Base-by-base conservation (phyloP, 2,797 vertebrate genomes). In the Leuciscus waleckii region DNA sequence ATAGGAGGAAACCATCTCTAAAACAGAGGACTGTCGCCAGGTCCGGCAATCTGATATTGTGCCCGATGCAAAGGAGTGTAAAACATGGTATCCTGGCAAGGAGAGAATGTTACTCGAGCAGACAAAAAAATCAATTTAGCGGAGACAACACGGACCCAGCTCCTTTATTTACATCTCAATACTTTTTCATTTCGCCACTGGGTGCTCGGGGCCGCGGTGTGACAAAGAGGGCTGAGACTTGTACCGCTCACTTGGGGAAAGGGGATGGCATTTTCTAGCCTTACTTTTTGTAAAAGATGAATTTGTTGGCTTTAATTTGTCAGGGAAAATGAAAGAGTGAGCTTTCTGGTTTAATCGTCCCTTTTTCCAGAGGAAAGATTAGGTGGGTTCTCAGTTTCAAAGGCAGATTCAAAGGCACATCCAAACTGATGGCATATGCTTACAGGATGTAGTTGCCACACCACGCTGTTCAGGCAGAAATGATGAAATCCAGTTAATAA, bases 101-200 rank as follows among this genome's bases (percentile, higher is more conserved):
- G n/a, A 82, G 77, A 65, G 54, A 68, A 39, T 61, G 54, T 88
- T 79, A 65, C 46, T 77, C 81, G 79, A 84, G 79, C 86, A 86
- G 79, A 89, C 65, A 85, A 83, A 88, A 84, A 90, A 91, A 90
- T 89, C 89, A 89, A 90, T 90, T 88, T 87, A 85, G 65, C 67
- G 23, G 87, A 88, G 80, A 88, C 84, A 87, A 79, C 74, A 49
- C 39, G 23, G 68, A 73, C 65, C 81, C 76, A 58, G 81, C 85
- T 71, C 83, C 68, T 78, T 86, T 89, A 89, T 91, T 91, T 89
- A 90, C 88, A 91, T 89, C 87, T 89, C 77, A 85, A 79, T 89
- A 87, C 61, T 84, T 90, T 89, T 87, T 83, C 84, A 87, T 86
- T 75, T 83, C 74, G 56, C 84, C 84, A 79, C 74, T 39, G 71